These are phyloP conservation scores for Anabacerthia variegaticeps DNA, from an alignment of 2,797 vertebrate species.

Conservation along the genomic window DNA sequence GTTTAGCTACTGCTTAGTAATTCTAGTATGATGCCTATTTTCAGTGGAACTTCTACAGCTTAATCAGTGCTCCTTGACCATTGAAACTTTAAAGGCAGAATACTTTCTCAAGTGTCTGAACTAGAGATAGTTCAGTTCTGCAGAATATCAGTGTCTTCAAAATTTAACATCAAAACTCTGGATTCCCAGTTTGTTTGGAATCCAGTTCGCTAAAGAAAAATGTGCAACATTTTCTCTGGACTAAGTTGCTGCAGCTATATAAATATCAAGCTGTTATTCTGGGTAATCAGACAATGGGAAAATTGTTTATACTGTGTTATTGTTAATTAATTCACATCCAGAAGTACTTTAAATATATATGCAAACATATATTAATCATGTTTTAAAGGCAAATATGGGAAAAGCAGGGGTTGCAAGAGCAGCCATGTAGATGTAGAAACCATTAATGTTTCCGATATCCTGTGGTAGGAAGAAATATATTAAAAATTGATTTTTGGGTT, in stretches of 20 bases:
- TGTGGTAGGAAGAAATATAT: slow-evolving; percentile 82
- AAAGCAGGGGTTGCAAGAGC: slow-evolving; percentile 60
- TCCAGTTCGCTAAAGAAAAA: background rate
- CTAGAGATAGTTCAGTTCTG: background rate
- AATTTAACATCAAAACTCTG: background rate
- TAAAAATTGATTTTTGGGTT: slow-evolving; percentile 83
- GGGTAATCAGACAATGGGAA: slow-evolving; percentile 50
- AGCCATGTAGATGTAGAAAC: slow-evolving; percentile 71
- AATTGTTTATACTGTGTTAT: slow-evolving; percentile 57
- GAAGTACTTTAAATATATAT: slow-evolving; percentile 38
- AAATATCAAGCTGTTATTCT: slow-evolving; percentile 58
- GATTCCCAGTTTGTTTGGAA: background rate
- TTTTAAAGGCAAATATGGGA: slow-evolving; percentile 41
- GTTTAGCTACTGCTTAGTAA: background rate
- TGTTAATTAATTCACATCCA: slow-evolving; percentile 70
- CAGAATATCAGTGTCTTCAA: background rate
- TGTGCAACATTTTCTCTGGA: slow-evolving; percentile 23
- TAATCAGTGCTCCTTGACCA: background rate
- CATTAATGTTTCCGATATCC: slow-evolving; percentile 76
- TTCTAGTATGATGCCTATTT: background rate
- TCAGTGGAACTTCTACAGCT: background rate
- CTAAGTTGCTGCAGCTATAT: slow-evolving; percentile 53
- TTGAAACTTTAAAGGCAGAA: background rate
- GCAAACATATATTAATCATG: slow-evolving; percentile 19
- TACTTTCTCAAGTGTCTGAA: background rate